phyloP scores from a whole-genome alignment of 2,888 invertebrate species.

The Rutpela maculata region DNA sequence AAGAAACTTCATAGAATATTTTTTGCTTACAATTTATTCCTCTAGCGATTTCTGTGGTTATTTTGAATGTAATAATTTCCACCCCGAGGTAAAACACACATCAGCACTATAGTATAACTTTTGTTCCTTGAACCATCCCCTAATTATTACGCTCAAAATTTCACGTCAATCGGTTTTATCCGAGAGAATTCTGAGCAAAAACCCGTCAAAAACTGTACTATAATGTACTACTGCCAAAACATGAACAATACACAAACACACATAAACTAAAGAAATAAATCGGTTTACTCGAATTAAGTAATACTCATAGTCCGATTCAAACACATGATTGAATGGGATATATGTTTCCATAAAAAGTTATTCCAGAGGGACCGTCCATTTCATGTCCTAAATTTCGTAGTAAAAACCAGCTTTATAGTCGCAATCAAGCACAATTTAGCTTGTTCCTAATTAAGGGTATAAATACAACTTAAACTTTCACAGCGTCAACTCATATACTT shows the following conservation, averaged over 20 bases:
- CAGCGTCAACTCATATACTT: not conserved
- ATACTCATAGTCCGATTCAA: not conserved
- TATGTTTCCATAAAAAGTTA: constrained; percentile 7
- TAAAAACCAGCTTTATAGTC: not conserved
- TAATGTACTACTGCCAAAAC: too few relatives aligned
- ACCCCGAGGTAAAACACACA: too few relatives aligned
- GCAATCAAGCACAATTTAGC: not conserved
- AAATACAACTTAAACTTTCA: not conserved
- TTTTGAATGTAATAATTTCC: too few relatives aligned
- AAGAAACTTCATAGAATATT: too few relatives aligned
- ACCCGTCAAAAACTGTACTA: too few relatives aligned
- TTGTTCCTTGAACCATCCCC: too few relatives aligned
- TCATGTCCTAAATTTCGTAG: not conserved
- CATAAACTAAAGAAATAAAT: not conserved
- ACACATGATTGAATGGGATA: not conserved
- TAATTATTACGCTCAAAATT: too few relatives aligned
- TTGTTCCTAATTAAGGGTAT: not conserved
- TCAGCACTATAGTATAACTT: too few relatives aligned
- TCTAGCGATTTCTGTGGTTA: too few relatives aligned
- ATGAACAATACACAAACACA: not conserved
- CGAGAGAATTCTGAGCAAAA: too few relatives aligned
- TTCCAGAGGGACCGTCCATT: not conserved
- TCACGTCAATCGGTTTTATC: too few relatives aligned
- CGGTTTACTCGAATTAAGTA: not conserved
- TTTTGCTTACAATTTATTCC: too few relatives aligned